Evolutionary conservation across 2,113 vertebrate genomes (phyloP), one percentile per base, ranked within the genome.

Genomic region (Vicugna pacos): DNA sequence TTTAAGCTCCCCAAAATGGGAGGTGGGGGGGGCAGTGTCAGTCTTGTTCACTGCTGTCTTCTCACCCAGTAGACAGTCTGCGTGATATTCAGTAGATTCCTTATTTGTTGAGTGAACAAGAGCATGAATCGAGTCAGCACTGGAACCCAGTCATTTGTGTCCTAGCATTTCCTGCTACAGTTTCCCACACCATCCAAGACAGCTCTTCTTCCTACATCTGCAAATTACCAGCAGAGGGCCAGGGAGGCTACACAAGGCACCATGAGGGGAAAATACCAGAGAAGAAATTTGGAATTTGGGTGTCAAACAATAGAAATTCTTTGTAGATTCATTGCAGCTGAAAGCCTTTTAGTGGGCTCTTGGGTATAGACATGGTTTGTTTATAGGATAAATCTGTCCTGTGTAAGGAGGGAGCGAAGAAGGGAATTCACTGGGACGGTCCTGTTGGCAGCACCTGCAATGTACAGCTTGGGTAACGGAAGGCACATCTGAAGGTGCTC

Each of bases 281-380:
- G 52, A 93, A 81, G 65, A 93, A 77, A 82, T 42, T 64, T 52
- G 38, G 35, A 77, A 83, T 72, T 38, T 69, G 19, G 75, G 52
- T 42, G 16, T 54, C 69, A 35, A 28, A 46, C 87, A 65, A 38
- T 1, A 24, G 83, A 72, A 92, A 84, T 64, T 69, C 19, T 48
- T 72, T 64, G 38, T 62, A 35, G 52, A 30, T 79, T 69, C 60
- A 20, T 7, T 46, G 46, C 54, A 69, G 19, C 26, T n/a, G 24
- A 38, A 75, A 52, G 13, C 62, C 16, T 20, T 28, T 38, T 76
- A 52, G 32, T 12, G 42, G 52, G 22, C 8, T 62, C 42, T 20
- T 62, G 48, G 48, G 56, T 92, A 13, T n/a, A 52, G n/a, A 26
- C 3, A 3, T 20, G 12, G 38, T 3, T 19, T 65, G 9, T 89